These are phyloP conservation scores for Lamellibrachia satsuma DNA, from an alignment of 2,888 invertebrate species.

Conservation along the genomic window DNA sequence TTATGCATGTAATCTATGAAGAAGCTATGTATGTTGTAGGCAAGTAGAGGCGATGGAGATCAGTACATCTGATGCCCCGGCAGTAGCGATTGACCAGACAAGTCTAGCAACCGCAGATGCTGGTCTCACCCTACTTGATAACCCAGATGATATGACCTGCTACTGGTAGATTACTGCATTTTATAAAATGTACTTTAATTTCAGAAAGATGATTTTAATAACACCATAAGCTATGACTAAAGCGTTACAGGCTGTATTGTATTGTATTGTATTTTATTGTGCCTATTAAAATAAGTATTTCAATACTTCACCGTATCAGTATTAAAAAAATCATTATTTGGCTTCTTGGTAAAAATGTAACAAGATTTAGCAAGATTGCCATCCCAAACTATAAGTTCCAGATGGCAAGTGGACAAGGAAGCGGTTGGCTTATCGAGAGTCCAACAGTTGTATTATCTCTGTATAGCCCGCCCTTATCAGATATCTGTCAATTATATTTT, in stretches of 20 bases:
- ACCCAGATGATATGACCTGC: slow-evolving; percentile 41
- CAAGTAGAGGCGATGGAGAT: neutral
- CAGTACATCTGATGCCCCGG: neutral
- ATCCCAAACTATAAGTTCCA: too few species aligned
- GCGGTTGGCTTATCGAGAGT: too few species aligned
- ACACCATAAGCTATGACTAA: neutral
- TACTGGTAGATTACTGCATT: slow-evolving; percentile 36
- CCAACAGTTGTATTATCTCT: too few species aligned
- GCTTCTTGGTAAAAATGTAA: too few species aligned
- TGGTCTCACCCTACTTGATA: neutral
- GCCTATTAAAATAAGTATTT: neutral
- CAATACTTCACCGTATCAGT: too few species aligned
- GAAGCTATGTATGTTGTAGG: neutral
- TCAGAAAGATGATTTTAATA: neutral
- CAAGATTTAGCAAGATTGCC: too few species aligned
- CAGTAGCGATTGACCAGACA: neutral
- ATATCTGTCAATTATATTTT: too few species aligned
- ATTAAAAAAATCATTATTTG: too few species aligned
- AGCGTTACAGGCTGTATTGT: neutral
- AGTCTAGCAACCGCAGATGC: neutral
- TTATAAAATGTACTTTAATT: slow-evolving; percentile 22
- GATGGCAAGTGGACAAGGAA: too few species aligned
- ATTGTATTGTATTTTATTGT: neutral
- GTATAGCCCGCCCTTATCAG: too few species aligned
- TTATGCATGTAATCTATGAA: neutral